Evolutionary conservation across 2,113 vertebrate species (phyloP), one percentile per base, ranked within the genome.

Genomic region (Zeus faber): DNA sequence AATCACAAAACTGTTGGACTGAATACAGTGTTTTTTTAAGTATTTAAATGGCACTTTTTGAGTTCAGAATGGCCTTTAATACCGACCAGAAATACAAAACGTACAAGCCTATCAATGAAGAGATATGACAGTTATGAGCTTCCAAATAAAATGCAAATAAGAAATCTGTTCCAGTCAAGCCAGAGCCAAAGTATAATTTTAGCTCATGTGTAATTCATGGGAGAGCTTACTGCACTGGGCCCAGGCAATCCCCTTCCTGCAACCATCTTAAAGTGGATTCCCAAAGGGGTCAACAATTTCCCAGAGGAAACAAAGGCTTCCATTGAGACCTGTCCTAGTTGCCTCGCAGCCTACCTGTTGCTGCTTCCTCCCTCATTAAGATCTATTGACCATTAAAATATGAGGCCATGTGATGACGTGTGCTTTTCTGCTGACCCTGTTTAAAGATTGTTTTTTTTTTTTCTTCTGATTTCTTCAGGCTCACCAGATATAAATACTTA

Each of bases 141-240:
- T 74, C 62, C 54, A 65, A 69, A 83, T 73, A 64, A 85, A 78
- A 86, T 78, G 83, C 76, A 76, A 83, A 85, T 80, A 67, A 21
- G 44, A 74, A 85, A 79, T 80, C 67, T 79, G 72, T 84, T 84
- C 55, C 53, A 69, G 61, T 72, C 67, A 60, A 46, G 72, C 72
- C 54, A 53, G 58, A 49, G 63, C 49, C 58, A 57, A 67, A 59
- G 70, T 81, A 82, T 69, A 74, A 78, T 53, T 72, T 68, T 49
- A 79, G 47, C 65, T 77, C 65, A 86, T 87, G 76, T 85, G 84
- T 86, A 75, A 86, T 89, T 87, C 81, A 88, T 86, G 54, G 29
- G 13, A 58, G 27, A 22, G 21, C 65, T 76, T 77, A 63, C 46
- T 65, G 52, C 53, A 61, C 62, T 24, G 50, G 55, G 48, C 54